Evolutionary conservation across 2,888 invertebrate species (phyloP).

Genomic region (Lumbricus terrestris): DNA sequence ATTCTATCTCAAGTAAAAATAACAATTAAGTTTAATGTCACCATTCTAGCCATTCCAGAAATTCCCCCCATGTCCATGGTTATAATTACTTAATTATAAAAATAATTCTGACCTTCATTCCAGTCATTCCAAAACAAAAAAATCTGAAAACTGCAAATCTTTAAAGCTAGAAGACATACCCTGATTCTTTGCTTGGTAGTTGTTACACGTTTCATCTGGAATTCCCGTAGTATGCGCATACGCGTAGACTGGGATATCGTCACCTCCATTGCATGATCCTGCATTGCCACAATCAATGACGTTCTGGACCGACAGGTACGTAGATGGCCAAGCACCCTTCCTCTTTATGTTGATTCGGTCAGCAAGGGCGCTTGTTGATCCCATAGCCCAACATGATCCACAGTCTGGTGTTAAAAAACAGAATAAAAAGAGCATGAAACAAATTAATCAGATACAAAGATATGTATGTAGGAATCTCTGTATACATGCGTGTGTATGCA

Average conservation of each 20-base stretch:
- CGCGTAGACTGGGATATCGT: constrained; percentile 57
- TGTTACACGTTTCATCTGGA: constrained; percentile 63
- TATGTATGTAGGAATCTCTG: background rate
- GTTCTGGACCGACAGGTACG: constrained; percentile 61
- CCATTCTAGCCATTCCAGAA: too few species aligned
- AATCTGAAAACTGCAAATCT: background rate
- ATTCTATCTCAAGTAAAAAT: too few species aligned
- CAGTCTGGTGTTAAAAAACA: constrained; percentile 53
- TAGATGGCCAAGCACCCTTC: constrained; percentile 60
- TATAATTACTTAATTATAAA: too few species aligned
- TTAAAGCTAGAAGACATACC: constrained; percentile 43
- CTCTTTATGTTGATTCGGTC: constrained; percentile 62
- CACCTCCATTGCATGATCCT: constrained; percentile 58
- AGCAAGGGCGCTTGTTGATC: constrained; percentile 61
- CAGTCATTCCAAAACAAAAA: background rate
- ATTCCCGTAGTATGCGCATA: constrained; percentile 61
- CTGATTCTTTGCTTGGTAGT: constrained; percentile 62
- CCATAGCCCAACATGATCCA: constrained; percentile 63
- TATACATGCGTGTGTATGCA: too few species aligned
- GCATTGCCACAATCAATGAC: constrained; percentile 62
- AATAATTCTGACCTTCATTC: too few species aligned
- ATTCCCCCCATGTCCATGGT: too few species aligned
- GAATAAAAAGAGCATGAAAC: background rate
- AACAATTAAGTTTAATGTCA: too few species aligned
- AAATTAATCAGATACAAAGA: background rate